Percentiles rank a stretch among this genome's conserved stretches.
Evolutionary conservation across 2,113 vertebrate species (phyloP).

Genomic region (Ctenodactylus gundi): DNA sequence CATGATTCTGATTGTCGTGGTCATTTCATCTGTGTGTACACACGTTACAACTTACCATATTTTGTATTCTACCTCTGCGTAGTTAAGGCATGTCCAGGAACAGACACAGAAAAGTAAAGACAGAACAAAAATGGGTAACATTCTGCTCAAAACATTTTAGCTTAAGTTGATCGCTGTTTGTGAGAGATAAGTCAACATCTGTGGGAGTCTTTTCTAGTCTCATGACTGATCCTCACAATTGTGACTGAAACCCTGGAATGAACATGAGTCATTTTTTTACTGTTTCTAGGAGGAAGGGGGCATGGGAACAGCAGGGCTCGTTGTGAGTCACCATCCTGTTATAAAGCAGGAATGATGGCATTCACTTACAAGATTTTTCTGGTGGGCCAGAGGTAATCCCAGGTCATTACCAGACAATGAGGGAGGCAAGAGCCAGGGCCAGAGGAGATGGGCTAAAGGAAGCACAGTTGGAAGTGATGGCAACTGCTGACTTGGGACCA

Average conservation of each 20-base stretch:
- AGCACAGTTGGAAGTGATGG: neutral
- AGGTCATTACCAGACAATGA: neutral
- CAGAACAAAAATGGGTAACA: neutral
- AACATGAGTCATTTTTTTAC: neutral
- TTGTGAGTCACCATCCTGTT: neutral
- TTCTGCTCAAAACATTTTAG: neutral
- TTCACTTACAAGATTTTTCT: neutral
- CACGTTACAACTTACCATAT: neutral
- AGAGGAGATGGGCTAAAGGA: too few species aligned
- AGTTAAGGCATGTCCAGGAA: neutral
- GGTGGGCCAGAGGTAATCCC: neutral
- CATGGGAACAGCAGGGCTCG: neutral
- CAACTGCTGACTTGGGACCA: neutral
- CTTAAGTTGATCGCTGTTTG: neutral
- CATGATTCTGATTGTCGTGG: neutral
- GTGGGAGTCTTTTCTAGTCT: neutral
- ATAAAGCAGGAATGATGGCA: neutral
- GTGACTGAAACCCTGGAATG: neutral
- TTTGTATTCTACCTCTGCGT: neutral
- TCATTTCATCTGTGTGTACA: neutral
- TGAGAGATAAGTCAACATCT: neutral
- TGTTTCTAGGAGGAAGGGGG: neutral
- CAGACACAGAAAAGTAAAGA: neutral
- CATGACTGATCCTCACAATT: neutral
- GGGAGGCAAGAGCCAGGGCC: neutral